Conservation (phyloP, 2,113 vertebrate genomes). For the Sardina pilchardus region DNA sequence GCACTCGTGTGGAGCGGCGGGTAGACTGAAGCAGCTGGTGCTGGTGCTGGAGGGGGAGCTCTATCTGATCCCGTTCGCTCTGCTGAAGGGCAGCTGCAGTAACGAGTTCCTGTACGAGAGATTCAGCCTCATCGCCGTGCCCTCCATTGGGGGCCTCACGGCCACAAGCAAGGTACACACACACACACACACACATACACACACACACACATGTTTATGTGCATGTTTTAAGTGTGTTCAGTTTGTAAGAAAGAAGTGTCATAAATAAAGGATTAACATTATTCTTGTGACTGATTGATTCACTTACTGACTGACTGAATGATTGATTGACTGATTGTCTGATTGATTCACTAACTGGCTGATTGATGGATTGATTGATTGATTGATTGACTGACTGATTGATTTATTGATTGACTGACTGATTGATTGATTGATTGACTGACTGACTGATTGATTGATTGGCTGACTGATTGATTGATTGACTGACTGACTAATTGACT, state of each 20-base stretch:
- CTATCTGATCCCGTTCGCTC: conserved; percentile 92
- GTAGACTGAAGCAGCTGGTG: conserved; percentile 85
- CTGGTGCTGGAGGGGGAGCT: conserved; percentile 92
- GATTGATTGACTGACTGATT: neutral
- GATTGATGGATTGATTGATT: neutral
- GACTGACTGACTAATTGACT: no score
- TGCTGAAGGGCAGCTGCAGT: conserved; percentile 94
- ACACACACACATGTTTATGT: neutral
- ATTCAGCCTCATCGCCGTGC: conserved; percentile 88
- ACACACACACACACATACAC: neutral
- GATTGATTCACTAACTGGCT: no score
- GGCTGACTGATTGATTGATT: no score
- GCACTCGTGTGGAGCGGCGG: conserved; percentile 89
- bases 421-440: neutral
- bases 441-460: neutral
- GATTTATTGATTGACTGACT: no score
- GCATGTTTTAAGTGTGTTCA: no score
- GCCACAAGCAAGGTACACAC: conserved; percentile 77
- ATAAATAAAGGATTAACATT: no score
- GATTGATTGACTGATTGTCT: neutral
- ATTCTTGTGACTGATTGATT: no score
- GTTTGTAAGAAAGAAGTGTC: no score
- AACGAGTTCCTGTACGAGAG: conserved; percentile 94
- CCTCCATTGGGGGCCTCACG: conserved; percentile 82
- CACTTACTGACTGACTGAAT: neutral